Evolutionary conservation across 2,888 invertebrate genomes (phyloP), one percentile per base, ranked within the genome.

Genomic region (Stegana nigrithorax): DNA sequence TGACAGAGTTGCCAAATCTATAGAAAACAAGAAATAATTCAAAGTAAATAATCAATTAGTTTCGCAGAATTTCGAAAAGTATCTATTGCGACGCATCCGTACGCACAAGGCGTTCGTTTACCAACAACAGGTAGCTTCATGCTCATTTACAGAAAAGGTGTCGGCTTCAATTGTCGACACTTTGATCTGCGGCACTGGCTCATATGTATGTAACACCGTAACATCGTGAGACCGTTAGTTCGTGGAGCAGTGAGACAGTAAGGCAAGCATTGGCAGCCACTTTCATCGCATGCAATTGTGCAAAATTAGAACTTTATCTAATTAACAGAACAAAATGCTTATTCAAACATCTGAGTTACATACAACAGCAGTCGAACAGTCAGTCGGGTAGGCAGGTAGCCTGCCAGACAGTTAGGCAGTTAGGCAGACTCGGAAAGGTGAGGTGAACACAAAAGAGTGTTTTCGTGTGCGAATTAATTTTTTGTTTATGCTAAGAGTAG

Each of bases 41-140:
- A 50, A 29, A 42, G 47, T 55, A 67, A 77, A 69, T 71, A 75
- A 77, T 79, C 75, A 79, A 79, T 76, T 76, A 67, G 80, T 69
- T 76, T 75, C 78, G 78, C 73, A 70, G 75, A 77, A 78, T 69
- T 69, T 65, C 59, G 58, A 51, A 59, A 65, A 66, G 7, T 12
- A 1, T 17, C 8, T 44, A 10, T n/a, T 36, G 36, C 45, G 19
- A 45, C 14, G 7, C 17, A 45, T 17, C 10, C 64, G 62, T n/a
- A n/a, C n/a, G n/a, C n/a, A n/a, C n/a, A n/a, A n/a, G n/a, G n/a
- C n/a, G n/a, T n/a, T n/a, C n/a, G n/a, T n/a, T n/a, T n/a, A n/a
- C n/a, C n/a, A 59, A 26, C 42, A 42, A 53, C 60, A 51, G 60
- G 79, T 77, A 79, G 73, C 73, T 51, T 61, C 64, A 71, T 50